Evolutionary conservation across 1,140 invertebrate genomes (phyloP).

Genomic region (Palaemon carinicauda): DNA sequence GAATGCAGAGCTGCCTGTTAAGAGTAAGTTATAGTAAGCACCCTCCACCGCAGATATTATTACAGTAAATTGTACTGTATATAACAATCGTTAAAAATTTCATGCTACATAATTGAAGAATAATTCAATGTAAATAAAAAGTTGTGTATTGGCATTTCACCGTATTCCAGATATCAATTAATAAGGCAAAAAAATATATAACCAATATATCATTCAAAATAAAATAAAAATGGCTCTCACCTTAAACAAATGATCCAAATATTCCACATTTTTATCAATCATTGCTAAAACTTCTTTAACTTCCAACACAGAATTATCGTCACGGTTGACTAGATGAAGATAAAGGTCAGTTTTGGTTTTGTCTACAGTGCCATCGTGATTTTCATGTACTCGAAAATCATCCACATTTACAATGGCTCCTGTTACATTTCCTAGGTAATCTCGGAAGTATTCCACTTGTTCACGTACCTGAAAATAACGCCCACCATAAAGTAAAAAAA

Average conservation of each 20-base stretch:
- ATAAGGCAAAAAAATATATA: not conserved
- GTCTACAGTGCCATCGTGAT: constrained; percentile 90
- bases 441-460: constrained; percentile 64
- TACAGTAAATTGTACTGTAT: too few species aligned
- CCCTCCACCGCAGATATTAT: too few species aligned
- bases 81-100: too few species aligned
- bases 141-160: not conserved
- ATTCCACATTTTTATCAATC: constrained; percentile 91
- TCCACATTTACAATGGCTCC: constrained; percentile 93
- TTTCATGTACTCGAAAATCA: constrained; percentile 90
- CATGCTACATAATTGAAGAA: not conserved
- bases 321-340: constrained; percentile 87
- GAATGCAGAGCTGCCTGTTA: too few species aligned
- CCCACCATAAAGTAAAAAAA: constrained; percentile 17
- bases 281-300: constrained; percentile 82
- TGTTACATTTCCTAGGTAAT: constrained; percentile 83
- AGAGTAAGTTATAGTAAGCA: too few species aligned
- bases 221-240: too few species aligned
- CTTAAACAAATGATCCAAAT: constrained; percentile 87
- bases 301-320: constrained; percentile 90
- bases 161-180: not conserved
- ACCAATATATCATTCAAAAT: not conserved
- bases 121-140: not conserved
- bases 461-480: constrained; percentile 54
- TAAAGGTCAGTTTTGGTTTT: constrained; percentile 94